These are phyloP conservation scores for Cyrtonyx montezumae DNA, from an alignment of 2,113 vertebrate species.

Conservation along the genomic window DNA sequence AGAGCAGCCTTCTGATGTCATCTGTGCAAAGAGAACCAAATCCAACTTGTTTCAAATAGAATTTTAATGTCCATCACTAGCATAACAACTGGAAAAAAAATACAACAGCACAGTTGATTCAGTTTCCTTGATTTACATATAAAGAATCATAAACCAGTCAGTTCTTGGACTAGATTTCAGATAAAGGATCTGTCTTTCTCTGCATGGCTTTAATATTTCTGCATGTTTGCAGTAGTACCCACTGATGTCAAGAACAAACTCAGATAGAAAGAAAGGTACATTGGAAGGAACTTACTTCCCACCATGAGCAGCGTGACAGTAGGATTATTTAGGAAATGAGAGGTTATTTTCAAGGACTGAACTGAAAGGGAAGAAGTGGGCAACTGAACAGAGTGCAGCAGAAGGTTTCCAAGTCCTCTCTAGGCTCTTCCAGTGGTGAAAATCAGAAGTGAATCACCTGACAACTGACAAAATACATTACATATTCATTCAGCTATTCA, in stretches of 20 bases:
- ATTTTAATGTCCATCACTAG: not conserved
- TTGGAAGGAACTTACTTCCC: not conserved
- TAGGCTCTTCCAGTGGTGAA: not conserved
- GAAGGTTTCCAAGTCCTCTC: not conserved
- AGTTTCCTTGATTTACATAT: not conserved
- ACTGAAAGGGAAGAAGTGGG: not conserved
- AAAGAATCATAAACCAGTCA: not conserved
- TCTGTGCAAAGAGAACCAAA: not conserved
- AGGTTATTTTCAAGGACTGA: not conserved
- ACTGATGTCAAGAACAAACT: not conserved
- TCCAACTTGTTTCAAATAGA: not conserved
- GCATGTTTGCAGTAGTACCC: accelerated
- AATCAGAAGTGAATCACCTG: not conserved
- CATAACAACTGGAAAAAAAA: not conserved
- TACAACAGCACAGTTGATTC: not conserved
- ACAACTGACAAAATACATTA: accelerated
- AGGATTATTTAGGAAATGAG: not conserved
- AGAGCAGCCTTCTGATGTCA: not conserved
- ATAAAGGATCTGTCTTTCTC: not conserved
- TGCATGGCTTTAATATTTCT: not conserved
- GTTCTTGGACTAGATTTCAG: not conserved
- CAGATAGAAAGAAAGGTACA: not conserved
- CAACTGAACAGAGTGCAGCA: not conserved
- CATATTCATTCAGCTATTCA: no score
- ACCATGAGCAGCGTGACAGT: not conserved